Percentiles rank a stretch among this genome's conserved stretches.
phyloP scores from a whole-genome alignment of 2,113 vertebrate species.

The Plestiodon gilberti region DNA sequence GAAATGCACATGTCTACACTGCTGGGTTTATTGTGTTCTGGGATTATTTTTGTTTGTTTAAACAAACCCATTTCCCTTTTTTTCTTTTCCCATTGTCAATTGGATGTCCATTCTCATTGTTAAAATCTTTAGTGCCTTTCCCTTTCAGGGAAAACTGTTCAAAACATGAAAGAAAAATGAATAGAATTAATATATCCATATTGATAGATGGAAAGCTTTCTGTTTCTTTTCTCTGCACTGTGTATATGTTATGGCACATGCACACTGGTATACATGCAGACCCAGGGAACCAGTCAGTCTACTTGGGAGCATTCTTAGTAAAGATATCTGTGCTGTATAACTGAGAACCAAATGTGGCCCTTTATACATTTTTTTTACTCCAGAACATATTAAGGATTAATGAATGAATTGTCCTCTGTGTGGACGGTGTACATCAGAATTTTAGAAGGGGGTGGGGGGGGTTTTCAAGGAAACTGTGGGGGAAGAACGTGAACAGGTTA shows the following conservation, averaged over 20 bases:
- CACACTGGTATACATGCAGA: constrained; percentile 35
- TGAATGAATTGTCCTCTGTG: not conserved
- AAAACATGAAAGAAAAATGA: constrained; percentile 55
- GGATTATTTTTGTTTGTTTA: constrained; percentile 56
- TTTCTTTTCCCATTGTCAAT: constrained; percentile 49
- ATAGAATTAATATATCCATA: constrained; percentile 55
- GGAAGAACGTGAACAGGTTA: not conserved
- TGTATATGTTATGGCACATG: constrained; percentile 55
- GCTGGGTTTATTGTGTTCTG: constrained; percentile 74
- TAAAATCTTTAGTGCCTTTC: constrained; percentile 64
- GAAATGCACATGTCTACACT: constrained; percentile 75
- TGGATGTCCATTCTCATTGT: constrained; percentile 70
- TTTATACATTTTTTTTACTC: constrained; percentile 51
- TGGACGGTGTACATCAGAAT: not conserved
- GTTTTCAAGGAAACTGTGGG: not conserved
- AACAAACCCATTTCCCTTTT: constrained; percentile 42
- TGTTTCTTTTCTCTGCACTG: constrained; percentile 17
- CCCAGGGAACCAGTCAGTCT: constrained; percentile 56
- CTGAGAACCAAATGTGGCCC: constrained; percentile 37
- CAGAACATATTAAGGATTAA: not conserved
- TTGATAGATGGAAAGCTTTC: constrained; percentile 40
- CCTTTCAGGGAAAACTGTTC: constrained; percentile 63
- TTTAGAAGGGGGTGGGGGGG: not conserved
- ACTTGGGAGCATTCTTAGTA: constrained; percentile 55
- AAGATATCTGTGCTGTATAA: constrained; percentile 38